Percentiles rank a stretch among this genome's conserved stretches.
phyloP scores from a whole-genome alignment of 2,113 vertebrate species.

The Grammomys surdaster region DNA sequence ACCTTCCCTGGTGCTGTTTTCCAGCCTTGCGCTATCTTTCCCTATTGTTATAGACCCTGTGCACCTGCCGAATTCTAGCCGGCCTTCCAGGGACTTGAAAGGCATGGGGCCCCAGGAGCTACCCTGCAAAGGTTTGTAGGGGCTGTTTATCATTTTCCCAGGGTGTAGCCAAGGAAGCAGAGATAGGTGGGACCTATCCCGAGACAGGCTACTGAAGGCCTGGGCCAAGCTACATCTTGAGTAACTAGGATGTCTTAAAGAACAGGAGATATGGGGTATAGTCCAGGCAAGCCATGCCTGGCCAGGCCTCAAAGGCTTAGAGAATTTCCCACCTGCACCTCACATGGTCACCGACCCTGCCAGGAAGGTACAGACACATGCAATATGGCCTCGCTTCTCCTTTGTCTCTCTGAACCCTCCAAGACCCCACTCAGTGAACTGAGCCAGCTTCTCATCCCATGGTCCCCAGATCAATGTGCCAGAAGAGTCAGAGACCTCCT shows the following conservation, averaged over 20 bases:
- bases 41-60: too few relatives aligned
- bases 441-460: too few relatives aligned
- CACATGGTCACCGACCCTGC: too few relatives aligned
- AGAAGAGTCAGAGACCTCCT: too few relatives aligned
- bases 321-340: too few relatives aligned
- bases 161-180: neutral
- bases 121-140: neutral
- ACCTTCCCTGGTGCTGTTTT: neutral
- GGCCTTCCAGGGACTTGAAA: neutral
- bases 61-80: neutral
- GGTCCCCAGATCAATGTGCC: too few relatives aligned
- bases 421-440: too few relatives aligned
- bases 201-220: neutral
- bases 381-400: too few relatives aligned
- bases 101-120: neutral
- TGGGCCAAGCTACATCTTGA: neutral
- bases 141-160: neutral
- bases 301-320: too few relatives aligned
- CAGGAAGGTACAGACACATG: too few relatives aligned
- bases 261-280: neutral
- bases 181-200: neutral
- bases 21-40: neutral
- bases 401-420: too few relatives aligned
- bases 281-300: neutral
- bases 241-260: neutral